Percentiles rank a stretch among this genome's conserved stretches.
phyloP scores from a whole-genome alignment of 2,113 vertebrate genomes.

The Chloroceryle aenea region DNA sequence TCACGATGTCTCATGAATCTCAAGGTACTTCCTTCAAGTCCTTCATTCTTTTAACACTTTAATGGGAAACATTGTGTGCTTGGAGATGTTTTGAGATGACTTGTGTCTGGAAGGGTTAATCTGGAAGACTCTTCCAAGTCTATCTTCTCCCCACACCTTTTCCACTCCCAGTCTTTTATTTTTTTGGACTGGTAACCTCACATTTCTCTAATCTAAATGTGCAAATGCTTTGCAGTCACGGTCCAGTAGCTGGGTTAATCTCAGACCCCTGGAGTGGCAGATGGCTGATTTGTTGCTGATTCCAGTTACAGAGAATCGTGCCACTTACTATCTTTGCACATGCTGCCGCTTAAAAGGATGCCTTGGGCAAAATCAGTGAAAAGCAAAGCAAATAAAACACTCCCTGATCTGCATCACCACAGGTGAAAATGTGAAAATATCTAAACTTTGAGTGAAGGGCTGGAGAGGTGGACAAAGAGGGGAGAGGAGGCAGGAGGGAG shows the following conservation, averaged over 20 bases:
- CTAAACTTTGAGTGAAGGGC: background rate
- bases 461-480: background rate
- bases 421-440: constrained; percentile 22
- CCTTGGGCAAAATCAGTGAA: constrained; percentile 10
- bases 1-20: background rate
- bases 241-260: constrained; percentile 59
- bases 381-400: background rate
- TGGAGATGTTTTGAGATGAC: background rate
- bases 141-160: background rate
- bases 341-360: constrained; percentile 11
- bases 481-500: background rate
- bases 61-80: background rate
- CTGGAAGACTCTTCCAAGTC: background rate
- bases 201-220: constrained; percentile 55
- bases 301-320: constrained; percentile 28
- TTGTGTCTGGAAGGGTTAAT: background rate
- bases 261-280: constrained; percentile 46
- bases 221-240: constrained; percentile 26
- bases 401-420: background rate
- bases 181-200: background rate
- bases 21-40: background rate
- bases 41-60: background rate
- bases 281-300: constrained; percentile 64
- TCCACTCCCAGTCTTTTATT: background rate
- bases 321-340: constrained; percentile 53